Conservation (phyloP, 2,797 vertebrate genomes). For the Astyanax mexicanus region DNA sequence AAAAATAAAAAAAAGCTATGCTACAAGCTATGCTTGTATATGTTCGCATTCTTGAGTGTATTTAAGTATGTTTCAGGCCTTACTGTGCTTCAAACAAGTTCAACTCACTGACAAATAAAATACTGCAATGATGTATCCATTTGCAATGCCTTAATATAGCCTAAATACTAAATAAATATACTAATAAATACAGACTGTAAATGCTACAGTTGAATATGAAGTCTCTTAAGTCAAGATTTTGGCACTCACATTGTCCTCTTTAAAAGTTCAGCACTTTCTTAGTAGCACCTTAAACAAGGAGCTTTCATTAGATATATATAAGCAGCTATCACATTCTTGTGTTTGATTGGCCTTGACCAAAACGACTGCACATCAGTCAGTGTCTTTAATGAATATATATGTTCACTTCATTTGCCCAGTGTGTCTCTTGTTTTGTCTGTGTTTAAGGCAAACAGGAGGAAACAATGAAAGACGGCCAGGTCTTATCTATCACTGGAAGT, state of each 20-base stretch:
- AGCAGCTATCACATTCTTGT: neutral
- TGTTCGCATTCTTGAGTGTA: no score
- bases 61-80: no score
- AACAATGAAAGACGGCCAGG: slow-evolving; percentile 1
- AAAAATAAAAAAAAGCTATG: no score
- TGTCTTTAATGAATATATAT: slow-evolving; percentile 42
- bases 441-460: slow-evolving; percentile 29
- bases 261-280: neutral
- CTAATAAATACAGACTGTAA: no score
- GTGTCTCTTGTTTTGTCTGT: slow-evolving; percentile 52
- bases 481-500: neutral
- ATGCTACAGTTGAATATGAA: neutral
- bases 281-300: neutral
- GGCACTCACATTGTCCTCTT: neutral
- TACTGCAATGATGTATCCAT: neutral
- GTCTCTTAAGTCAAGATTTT: neutral
- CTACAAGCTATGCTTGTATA: no score
- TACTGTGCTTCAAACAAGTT: neutral
- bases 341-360: slow-evolving; percentile 39
- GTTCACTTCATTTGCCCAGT: slow-evolving; percentile 14
- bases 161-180: no score
- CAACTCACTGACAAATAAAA: neutral
- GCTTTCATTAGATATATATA: neutral
- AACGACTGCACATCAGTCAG: slow-evolving; percentile 58
- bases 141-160: neutral